These are phyloP conservation scores for Loriculus beryllinus DNA, from an alignment of 2,797 vertebrate genomes.

Conservation along the genomic window DNA sequence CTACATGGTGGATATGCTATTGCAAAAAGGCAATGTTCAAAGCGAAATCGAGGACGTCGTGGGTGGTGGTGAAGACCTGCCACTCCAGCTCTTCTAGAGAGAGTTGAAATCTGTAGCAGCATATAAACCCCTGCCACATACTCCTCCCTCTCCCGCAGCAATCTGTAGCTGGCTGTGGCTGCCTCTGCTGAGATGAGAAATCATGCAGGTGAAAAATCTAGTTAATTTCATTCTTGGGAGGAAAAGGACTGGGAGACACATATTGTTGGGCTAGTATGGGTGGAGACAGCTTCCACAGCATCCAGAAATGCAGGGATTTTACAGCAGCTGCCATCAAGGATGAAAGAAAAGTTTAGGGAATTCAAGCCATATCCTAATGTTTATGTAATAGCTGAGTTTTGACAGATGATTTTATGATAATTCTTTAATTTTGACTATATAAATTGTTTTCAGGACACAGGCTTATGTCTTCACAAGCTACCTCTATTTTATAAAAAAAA, in stretches of 20 bases:
- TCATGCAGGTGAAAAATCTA: neutral
- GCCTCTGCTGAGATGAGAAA: neutral
- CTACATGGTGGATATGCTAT: neutral
- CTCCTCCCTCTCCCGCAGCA: neutral
- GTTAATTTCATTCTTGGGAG: neutral
- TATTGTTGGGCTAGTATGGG: accelerated
- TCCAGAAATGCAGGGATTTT: neutral
- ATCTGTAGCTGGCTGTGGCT: neutral
- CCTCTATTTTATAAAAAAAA: neutral
- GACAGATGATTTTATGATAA: neutral
- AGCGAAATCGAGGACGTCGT: neutral
- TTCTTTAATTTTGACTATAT: neutral
- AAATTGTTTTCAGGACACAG: neutral
- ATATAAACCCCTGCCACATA: accelerated
- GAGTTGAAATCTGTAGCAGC: neutral
- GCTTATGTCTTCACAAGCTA: neutral
- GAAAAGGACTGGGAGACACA: neutral
- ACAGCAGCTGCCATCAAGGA: neutral
- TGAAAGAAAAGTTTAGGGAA: neutral
- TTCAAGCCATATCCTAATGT: neutral
- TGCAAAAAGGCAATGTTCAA: neutral
- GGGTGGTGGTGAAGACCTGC: neutral
- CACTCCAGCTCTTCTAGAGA: neutral
- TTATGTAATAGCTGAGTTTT: neutral
- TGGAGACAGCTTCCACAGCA: neutral